Evolutionary conservation across 2,888 invertebrate species (phyloP).

Genomic region (Rhodophaea formosa): DNA sequence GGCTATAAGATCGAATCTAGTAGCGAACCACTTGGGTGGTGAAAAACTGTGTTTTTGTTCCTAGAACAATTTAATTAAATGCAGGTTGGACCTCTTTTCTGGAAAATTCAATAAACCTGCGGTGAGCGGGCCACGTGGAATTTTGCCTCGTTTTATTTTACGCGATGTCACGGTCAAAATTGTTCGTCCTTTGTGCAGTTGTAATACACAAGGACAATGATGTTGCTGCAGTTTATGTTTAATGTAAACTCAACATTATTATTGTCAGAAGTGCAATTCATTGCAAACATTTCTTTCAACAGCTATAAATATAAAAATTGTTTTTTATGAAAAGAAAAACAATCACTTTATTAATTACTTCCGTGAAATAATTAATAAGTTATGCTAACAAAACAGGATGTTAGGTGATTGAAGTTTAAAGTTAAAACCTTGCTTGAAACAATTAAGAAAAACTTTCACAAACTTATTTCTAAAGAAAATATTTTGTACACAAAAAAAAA

Average conservation of each 20-base stretch:
- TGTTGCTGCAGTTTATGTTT: neutral
- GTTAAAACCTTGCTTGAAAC: no score
- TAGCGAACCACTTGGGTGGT: slow-evolving; percentile 62
- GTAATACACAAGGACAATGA: neutral
- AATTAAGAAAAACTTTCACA: no score
- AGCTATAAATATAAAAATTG: no score
- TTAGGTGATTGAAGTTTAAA: no score
- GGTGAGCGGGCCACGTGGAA: neutral
- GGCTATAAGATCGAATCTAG: slow-evolving; percentile 30
- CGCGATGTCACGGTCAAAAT: neutral
- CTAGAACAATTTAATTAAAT: slow-evolving; percentile 56
- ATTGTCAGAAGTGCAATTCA: no score
- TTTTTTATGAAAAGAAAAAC: no score
- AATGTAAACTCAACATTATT: neutral
- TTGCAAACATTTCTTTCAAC: no score
- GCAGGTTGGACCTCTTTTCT: slow-evolving; percentile 21
- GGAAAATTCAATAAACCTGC: slow-evolving; percentile 23
- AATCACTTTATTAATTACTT: no score
- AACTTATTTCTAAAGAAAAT: no score
- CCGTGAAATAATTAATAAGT: no score
- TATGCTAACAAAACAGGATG: no score
- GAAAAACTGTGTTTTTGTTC: slow-evolving; percentile 62
- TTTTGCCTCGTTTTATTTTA: slow-evolving; percentile 5
- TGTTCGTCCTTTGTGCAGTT: neutral
- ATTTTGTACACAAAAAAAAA: no score